A percentile compares a stretch with the other conserved stretches of the same genome.
Conservation (phyloP, 2,797 vertebrate genomes). For the Semotilus atromaculatus region DNA sequence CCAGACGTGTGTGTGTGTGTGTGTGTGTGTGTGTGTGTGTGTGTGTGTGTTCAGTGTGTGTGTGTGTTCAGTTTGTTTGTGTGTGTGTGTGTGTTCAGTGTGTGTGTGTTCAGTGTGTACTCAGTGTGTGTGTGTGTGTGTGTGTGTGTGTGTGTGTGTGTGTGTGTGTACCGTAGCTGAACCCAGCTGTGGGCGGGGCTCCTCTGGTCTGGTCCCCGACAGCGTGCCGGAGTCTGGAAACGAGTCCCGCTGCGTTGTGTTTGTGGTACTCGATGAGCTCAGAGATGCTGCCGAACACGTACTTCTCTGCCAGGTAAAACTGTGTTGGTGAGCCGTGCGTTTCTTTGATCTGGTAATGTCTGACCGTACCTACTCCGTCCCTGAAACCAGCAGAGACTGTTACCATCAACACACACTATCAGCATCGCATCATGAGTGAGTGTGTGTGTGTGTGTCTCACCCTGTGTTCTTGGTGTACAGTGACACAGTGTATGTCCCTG, state of each 20-base stretch:
- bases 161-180: constrained; percentile 86
- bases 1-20: too few relatives aligned
- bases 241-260: constrained; percentile 93
- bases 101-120: too few relatives aligned
- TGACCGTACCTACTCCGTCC: constrained; percentile 79
- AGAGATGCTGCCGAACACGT: constrained; percentile 86
- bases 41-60: too few relatives aligned
- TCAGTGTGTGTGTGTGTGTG: too few relatives aligned
- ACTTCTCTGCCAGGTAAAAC: constrained; percentile 93
- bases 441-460: constrained; percentile 70
- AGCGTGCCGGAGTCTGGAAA: constrained; percentile 89
- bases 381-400: constrained; percentile 64
- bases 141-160: too few relatives aligned
- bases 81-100: too few relatives aligned
- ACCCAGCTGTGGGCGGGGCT: constrained; percentile 90
- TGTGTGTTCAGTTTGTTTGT: not conserved
- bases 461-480: constrained; percentile 87
- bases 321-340: constrained; percentile 74
- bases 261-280: constrained; percentile 94
- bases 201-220: constrained; percentile 81
- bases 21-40: too few relatives aligned
- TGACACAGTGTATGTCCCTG: constrained; percentile 88
- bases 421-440: not conserved
- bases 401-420: not conserved
- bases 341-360: constrained; percentile 96